These are phyloP conservation scores for Akabosia matsudoensis DNA, from an alignment of 1,140 invertebrate species.

Conservation along the genomic window DNA sequence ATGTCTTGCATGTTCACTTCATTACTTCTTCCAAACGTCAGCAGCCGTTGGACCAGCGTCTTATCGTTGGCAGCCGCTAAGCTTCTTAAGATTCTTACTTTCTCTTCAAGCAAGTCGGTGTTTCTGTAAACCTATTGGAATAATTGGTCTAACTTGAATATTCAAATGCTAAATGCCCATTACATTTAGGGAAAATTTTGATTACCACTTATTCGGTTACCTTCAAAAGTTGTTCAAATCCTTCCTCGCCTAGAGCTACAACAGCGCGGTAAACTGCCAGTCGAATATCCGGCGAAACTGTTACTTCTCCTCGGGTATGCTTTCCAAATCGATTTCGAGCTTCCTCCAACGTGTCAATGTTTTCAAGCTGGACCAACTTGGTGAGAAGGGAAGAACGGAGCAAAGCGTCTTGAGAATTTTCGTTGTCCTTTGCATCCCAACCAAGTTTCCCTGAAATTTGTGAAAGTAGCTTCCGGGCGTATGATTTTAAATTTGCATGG, in stretches of 20 bases:
- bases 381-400: slow-evolving; percentile 77
- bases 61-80: slow-evolving; percentile 73
- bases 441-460: slow-evolving; percentile 69
- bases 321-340: slow-evolving; percentile 65
- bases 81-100: slow-evolving; percentile 77
- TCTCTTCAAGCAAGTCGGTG: slow-evolving; percentile 86
- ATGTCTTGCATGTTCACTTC: slow-evolving; percentile 89
- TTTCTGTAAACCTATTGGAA: slow-evolving; percentile 68
- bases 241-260: slow-evolving; percentile 64
- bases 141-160: too few relatives aligned
- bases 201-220: too few relatives aligned
- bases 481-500: slow-evolving; percentile 65
- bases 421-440: slow-evolving; percentile 69
- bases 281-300: slow-evolving; percentile 82
- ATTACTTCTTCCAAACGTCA: slow-evolving; percentile 84
- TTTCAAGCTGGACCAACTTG: slow-evolving; percentile 74
- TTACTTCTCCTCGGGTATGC: slow-evolving; percentile 61
- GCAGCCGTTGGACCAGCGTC: slow-evolving; percentile 68
- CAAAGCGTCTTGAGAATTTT: too few relatives aligned
- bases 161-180: too few relatives aligned
- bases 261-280: slow-evolving; percentile 81
- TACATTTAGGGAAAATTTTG: too few relatives aligned
- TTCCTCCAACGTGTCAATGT: slow-evolving; percentile 70
- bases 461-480: slow-evolving; percentile 65
- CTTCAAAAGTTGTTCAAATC: slow-evolving; percentile 73